Percentiles rank a stretch among this genome's conserved stretches.
phyloP scores from a whole-genome alignment of 2,888 invertebrate species.

The Apotomis capreana region DNA sequence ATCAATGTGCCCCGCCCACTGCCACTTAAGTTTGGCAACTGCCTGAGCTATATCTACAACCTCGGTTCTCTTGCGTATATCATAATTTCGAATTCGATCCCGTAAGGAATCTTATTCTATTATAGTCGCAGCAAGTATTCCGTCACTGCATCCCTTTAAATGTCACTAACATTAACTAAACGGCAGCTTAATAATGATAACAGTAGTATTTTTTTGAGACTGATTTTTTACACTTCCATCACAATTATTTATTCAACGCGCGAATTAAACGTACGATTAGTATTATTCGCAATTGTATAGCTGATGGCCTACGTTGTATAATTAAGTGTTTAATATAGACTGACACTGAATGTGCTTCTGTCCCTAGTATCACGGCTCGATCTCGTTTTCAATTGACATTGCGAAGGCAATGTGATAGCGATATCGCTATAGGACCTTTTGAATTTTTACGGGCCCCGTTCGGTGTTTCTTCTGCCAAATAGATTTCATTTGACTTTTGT shows the following conservation, averaged over 20 bases:
- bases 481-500: conserved; percentile 42
- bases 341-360: conserved; percentile 55
- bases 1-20: too few relatives aligned
- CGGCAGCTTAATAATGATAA: conserved; percentile 28
- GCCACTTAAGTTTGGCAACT: too few relatives aligned
- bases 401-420: neutral
- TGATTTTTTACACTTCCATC: conserved; percentile 28
- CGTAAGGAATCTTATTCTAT: too few relatives aligned
- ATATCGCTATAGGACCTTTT: conserved; percentile 20
- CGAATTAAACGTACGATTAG: conserved; percentile 20
- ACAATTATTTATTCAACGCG: conserved; percentile 7
- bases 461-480: conserved; percentile 27
- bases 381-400: neutral
- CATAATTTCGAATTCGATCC: too few relatives aligned
- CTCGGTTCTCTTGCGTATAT: too few relatives aligned
- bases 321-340: conserved; percentile 65
- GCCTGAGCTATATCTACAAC: too few relatives aligned
- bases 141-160: neutral
- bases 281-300: conserved; percentile 43
- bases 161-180: neutral
- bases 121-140: too few relatives aligned
- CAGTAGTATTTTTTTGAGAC: conserved; percentile 34
- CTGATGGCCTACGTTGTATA: conserved; percentile 65
- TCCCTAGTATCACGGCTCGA: conserved; percentile 31
- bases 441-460: neutral